Evolutionary conservation across 2,797 vertebrate species (phyloP).

Genomic region (Lepus townsendii): DNA sequence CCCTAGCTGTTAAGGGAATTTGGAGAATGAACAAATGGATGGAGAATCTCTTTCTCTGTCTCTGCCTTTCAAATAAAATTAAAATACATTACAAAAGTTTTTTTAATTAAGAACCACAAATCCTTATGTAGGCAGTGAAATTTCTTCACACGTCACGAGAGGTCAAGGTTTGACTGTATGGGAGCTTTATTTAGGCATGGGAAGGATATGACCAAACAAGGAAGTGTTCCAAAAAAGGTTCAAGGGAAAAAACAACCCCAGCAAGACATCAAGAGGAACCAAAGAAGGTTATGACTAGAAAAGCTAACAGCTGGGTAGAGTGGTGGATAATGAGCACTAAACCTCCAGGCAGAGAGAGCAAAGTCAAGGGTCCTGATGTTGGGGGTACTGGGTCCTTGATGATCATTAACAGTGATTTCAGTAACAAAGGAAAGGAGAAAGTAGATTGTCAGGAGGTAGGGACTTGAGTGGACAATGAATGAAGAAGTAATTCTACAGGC

Average conservation of each 20-base stretch:
- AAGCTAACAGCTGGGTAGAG: background rate
- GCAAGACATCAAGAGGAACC: background rate
- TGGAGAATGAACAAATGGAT: no score
- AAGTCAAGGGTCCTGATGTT: background rate
- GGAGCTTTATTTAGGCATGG: background rate
- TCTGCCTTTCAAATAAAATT: no score
- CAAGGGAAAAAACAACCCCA: background rate
- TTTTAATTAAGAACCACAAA: background rate
- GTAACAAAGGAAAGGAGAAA: background rate
- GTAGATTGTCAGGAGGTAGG: background rate
- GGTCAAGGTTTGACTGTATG: background rate
- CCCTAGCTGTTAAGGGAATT: no score
- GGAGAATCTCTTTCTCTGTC: no score
- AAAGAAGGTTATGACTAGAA: background rate
- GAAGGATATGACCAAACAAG: background rate
- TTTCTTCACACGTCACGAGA: conserved; percentile 14
- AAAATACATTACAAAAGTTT: no score
- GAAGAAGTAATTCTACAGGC: background rate
- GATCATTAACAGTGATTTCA: background rate
- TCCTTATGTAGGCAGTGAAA: background rate
- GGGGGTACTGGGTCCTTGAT: background rate
- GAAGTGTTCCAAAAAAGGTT: background rate
- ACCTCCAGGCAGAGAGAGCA: background rate
- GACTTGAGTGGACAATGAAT: background rate
- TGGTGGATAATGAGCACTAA: background rate